Percentiles rank a stretch among this genome's conserved stretches.
phyloP scores from a whole-genome alignment of 2,888 invertebrate genomes.

The Patella caerulea region DNA sequence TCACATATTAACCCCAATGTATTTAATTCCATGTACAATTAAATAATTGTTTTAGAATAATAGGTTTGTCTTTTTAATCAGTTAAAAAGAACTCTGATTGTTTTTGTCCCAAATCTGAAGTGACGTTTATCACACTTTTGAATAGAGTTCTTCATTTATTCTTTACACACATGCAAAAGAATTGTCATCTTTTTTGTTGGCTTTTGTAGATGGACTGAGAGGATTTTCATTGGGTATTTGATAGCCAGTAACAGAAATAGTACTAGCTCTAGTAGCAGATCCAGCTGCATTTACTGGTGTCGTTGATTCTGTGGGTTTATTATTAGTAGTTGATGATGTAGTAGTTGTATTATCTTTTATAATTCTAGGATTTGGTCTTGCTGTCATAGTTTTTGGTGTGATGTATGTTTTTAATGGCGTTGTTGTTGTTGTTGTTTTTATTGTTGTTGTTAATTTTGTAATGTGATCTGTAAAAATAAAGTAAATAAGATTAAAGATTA shows the following conservation, averaged over 20 bases:
- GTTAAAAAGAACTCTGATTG: too few relatives aligned
- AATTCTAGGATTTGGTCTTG: not conserved
- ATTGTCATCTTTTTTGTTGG: not conserved
- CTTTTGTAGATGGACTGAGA: not conserved
- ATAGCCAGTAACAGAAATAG: not conserved
- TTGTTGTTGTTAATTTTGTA: conserved; percentile 13
- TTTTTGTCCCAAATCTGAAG: too few relatives aligned
- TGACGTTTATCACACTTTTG: too few relatives aligned
- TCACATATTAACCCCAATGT: too few relatives aligned
- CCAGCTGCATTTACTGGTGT: not conserved
- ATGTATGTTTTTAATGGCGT: conserved; percentile 12
- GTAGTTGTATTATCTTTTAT: not conserved
- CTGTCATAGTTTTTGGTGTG: conserved; percentile 6
- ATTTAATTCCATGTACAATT: too few relatives aligned
- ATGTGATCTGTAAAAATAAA: too few relatives aligned
- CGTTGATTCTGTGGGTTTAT: not conserved
- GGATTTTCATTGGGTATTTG: not conserved
- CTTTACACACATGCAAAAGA: conserved; percentile 2
- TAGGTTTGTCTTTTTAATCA: too few relatives aligned
- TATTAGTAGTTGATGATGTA: not conserved
- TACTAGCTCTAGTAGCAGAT: not conserved
- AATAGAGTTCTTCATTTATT: too few relatives aligned
- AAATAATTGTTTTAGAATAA: too few relatives aligned
- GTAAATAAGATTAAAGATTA: too few relatives aligned
- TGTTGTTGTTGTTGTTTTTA: conserved; percentile 12